These are phyloP conservation scores for Chlamydotis undulata DNA, from an alignment of 2,113 vertebrate genomes.

Conservation along the genomic window DNA sequence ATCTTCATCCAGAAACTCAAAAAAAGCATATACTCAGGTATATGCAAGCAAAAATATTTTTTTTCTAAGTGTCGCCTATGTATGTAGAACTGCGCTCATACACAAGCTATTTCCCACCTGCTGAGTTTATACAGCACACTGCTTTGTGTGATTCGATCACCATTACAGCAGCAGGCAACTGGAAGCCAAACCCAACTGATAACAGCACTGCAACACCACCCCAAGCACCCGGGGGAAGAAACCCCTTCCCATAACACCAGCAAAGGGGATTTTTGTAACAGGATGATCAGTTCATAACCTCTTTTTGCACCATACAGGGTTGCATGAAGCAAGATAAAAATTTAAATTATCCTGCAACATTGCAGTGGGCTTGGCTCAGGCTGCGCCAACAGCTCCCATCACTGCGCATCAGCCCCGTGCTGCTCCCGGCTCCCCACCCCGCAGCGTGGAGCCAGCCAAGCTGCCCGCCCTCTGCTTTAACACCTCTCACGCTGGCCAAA, in stretches of 20 bases:
- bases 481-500: background rate
- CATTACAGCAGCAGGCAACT: rapidly evolving
- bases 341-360: rapidly evolving
- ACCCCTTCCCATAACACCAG: background rate
- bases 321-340: background rate
- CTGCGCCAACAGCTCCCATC: background rate
- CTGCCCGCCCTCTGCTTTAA: background rate
- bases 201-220: background rate
- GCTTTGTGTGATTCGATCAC: rapidly evolving
- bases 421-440: background rate
- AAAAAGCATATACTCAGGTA: background rate
- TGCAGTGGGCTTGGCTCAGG: background rate
- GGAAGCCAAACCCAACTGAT: background rate
- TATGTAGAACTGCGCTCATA: rapidly evolving
- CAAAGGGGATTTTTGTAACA: background rate
- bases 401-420: rapidly evolving
- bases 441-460: rapidly evolving
- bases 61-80: rapidly evolving
- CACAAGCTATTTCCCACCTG: rapidly evolving
- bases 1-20: background rate
- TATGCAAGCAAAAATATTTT: background rate
- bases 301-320: background rate
- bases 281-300: background rate
- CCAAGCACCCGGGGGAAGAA: background rate
- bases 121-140: rapidly evolving